These are phyloP conservation scores for Stegana nigrithorax DNA, from an alignment of 2,888 invertebrate species.

Conservation along the genomic window DNA sequence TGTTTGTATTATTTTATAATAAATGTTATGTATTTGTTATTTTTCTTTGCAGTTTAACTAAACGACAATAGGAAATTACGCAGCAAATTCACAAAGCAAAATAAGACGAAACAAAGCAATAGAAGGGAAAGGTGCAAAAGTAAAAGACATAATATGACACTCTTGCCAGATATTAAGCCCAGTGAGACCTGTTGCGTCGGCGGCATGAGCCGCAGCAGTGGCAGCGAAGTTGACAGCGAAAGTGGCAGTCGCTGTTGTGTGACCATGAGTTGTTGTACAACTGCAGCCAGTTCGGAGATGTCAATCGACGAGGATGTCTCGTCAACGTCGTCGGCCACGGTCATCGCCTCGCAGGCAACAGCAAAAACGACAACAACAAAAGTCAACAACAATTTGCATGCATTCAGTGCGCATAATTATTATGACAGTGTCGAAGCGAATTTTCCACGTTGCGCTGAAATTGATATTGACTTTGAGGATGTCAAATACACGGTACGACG, in stretches of 20 bases:
- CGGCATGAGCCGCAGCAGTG: slow-evolving; percentile 31
- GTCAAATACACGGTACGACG: slow-evolving; percentile 75
- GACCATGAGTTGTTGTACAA: slow-evolving; percentile 59
- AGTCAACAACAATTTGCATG: slow-evolving; percentile 49
- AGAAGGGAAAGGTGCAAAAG: not conserved
- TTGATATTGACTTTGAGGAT: slow-evolving; percentile 78
- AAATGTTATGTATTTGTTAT: slow-evolving; percentile 9
- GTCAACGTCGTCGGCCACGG: slow-evolving; percentile 34
- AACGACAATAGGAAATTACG: too few relatives aligned
- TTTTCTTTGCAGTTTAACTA: slow-evolving; percentile 7
- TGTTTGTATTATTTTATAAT: slow-evolving; percentile 4
- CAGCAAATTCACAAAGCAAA: slow-evolving; percentile 8
- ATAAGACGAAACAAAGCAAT: not conserved
- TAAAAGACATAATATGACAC: slow-evolving; percentile 44
- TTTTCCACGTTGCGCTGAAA: slow-evolving; percentile 71
- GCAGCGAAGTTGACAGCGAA: not conserved
- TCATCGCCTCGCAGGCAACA: slow-evolving; percentile 34
- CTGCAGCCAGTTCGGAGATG: slow-evolving; percentile 56
- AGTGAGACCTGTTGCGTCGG: slow-evolving; percentile 44
- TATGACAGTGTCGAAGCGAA: slow-evolving; percentile 45
- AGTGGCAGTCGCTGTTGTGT: slow-evolving; percentile 33
- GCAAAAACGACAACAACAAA: slow-evolving; percentile 30
- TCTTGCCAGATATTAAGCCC: slow-evolving; percentile 62
- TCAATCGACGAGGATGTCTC: slow-evolving; percentile 54
- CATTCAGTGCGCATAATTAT: slow-evolving; percentile 30